These are phyloP conservation scores for Acleris literana DNA, from an alignment of 2,888 invertebrate genomes.

Conservation along the genomic window DNA sequence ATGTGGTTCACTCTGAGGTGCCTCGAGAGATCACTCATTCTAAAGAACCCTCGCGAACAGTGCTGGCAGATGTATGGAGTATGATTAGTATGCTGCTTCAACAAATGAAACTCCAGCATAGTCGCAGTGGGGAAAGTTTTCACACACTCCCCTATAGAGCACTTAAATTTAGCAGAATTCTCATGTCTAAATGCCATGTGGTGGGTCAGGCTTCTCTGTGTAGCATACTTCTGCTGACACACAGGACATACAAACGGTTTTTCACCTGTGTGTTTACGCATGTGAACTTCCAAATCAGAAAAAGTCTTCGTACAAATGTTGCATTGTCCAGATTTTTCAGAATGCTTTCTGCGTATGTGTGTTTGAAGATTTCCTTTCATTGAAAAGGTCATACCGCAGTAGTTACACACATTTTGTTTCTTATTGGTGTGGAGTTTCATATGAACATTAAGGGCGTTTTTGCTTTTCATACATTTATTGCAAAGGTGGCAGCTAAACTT, in stretches of 20 bases:
- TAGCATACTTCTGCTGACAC: constrained; percentile 64
- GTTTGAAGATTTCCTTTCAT: constrained; percentile 81
- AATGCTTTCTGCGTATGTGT: constrained; percentile 81
- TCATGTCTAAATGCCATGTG: constrained; percentile 75
- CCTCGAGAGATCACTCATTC: constrained; percentile 70
- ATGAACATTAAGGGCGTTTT: constrained; percentile 78
- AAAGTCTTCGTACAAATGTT: constrained; percentile 79
- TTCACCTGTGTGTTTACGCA: constrained; percentile 84
- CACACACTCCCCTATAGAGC: constrained; percentile 68
- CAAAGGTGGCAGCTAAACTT: constrained; percentile 82
- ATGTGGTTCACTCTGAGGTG: constrained; percentile 69
- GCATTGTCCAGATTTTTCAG: constrained; percentile 82
- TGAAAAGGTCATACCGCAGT: constrained; percentile 77
- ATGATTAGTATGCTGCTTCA: constrained; percentile 74
- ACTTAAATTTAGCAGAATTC: constrained; percentile 70
- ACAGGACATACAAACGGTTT: constrained; percentile 69
- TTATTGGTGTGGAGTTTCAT: constrained; percentile 69
- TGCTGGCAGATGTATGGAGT: constrained; percentile 73
- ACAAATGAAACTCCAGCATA: constrained; percentile 75
- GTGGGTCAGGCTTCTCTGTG: constrained; percentile 65
- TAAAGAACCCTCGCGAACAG: constrained; percentile 72
- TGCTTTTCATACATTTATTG: constrained; percentile 77
- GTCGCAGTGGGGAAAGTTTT: constrained; percentile 70
- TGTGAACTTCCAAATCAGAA: constrained; percentile 81
- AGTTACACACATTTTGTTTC: constrained; percentile 70